Percentiles rank a stretch among this genome's conserved stretches.
These are phyloP conservation scores for Cephalopholis sonnerati DNA, from an alignment of 2,113 vertebrate species.

Conservation along the genomic window DNA sequence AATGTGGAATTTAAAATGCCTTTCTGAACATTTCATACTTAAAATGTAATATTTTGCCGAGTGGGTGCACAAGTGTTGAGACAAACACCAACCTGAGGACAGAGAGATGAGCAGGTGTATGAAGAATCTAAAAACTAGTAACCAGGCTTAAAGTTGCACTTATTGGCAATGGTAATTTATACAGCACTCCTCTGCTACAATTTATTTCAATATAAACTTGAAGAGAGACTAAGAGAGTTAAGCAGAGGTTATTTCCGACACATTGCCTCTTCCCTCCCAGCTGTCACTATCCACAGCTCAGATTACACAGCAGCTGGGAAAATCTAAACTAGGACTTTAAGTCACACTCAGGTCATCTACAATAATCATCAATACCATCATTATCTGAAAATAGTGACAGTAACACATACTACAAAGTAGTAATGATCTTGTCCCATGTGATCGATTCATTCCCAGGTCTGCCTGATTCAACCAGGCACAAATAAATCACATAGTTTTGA, in stretches of 20 bases:
- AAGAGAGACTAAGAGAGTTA: constrained; percentile 53
- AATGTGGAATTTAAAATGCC: no score
- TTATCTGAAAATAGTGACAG: constrained; percentile 34
- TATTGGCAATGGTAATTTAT: not conserved
- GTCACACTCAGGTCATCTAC: constrained; percentile 57
- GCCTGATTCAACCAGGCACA: not conserved
- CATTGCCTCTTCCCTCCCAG: constrained; percentile 67
- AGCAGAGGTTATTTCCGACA: constrained; percentile 73
- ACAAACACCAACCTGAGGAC: not conserved
- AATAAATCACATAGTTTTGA: constrained; percentile 22
- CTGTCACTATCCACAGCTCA: constrained; percentile 78
- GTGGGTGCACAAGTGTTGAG: not conserved
- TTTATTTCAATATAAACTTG: constrained; percentile 40
- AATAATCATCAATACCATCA: constrained; percentile 62
- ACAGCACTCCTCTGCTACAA: not conserved
- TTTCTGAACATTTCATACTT: no score
- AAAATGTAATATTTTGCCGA: not conserved
- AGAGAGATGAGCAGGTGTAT: not conserved
- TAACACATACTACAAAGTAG: constrained; percentile 1
- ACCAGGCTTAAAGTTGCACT: not conserved
- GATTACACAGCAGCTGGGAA: constrained; percentile 77
- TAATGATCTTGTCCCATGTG: not conserved
- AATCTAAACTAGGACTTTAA: constrained; percentile 67
- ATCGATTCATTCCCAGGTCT: not conserved
- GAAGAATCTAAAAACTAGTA: not conserved